Conservation (phyloP, 2,888 invertebrate species). For the Bunonema sp. region DNA sequence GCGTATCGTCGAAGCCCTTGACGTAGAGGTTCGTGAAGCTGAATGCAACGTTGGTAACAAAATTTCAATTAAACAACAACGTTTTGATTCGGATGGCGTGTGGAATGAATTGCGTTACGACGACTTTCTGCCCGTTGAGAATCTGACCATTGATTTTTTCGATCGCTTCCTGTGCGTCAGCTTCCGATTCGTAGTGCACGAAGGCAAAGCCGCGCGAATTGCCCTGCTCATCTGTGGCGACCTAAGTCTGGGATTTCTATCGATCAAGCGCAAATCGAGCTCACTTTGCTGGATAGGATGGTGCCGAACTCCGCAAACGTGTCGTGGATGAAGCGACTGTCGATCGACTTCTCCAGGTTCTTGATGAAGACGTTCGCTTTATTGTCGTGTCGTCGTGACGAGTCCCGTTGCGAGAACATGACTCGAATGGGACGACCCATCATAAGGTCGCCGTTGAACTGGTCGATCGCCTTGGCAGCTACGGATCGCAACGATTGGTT, state of each 20-base stretch:
- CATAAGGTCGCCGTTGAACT: conserved; percentile 96
- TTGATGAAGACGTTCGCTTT: conserved; percentile 99
- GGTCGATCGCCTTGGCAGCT: conserved; percentile 93
- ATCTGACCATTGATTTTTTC: conserved; percentile 98
- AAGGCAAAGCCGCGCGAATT: conserved; percentile 50
- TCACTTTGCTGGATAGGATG: conserved; percentile 85
- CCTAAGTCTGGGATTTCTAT: conserved; percentile 7
- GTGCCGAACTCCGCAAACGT: conserved; percentile 97
- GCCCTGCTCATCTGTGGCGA: conserved; percentile 48
- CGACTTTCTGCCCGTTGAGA: conserved; percentile 88
- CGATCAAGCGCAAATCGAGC: background rate
- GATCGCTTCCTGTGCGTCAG: conserved; percentile 61
- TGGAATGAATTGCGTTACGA: conserved; percentile 91
- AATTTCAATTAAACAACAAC: too few relatives aligned
- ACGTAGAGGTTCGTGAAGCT: conserved; percentile 91
- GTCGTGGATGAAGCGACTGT: conserved; percentile 97
- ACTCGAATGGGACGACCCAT: conserved; percentile 94
- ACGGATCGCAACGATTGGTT: conserved; percentile 3
- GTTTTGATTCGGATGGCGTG: conserved; percentile 94
- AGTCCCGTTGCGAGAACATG: conserved; percentile 98
- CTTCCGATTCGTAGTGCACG: conserved; percentile 42
- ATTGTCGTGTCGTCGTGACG: conserved; percentile 73
- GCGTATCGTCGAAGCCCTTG: conserved; percentile 91
- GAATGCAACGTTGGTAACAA: too few relatives aligned
- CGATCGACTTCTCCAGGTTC: conserved; percentile 90